These are phyloP conservation scores for Euura saliciscinereae DNA, from an alignment of 1,140 invertebrate species.

Conservation along the genomic window DNA sequence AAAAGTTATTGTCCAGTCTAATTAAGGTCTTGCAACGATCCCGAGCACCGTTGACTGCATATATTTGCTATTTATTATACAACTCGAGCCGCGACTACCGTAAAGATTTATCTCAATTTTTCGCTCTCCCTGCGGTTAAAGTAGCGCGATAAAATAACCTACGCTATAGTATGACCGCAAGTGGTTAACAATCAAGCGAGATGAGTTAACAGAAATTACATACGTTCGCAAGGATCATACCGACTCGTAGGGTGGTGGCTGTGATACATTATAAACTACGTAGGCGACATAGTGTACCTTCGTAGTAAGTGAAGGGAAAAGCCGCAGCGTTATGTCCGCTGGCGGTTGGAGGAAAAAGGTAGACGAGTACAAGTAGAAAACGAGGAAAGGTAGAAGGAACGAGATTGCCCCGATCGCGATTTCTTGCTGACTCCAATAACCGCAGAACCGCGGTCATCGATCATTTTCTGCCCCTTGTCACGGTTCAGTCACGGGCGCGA, in stretches of 20 bases:
- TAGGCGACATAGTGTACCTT: background rate
- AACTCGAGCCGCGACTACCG: no score
- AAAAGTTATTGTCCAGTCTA: no score
- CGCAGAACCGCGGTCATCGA: background rate
- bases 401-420: background rate
- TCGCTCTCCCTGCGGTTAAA: background rate
- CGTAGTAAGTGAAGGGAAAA: background rate
- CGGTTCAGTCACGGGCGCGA: background rate
- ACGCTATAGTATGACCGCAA: background rate
- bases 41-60: no score
- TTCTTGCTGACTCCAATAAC: background rate
- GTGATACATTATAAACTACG: no score
- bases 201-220: background rate
- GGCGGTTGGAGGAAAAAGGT: background rate
- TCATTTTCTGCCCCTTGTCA: background rate
- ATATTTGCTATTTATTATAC: no score
- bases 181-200: background rate
- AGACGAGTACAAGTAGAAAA: background rate
- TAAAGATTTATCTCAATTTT: background rate
- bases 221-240: background rate
- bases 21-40: no score
- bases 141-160: background rate
- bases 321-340: background rate
- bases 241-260: no score
- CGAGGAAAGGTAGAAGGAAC: background rate